A percentile compares a stretch with the other conserved stretches of the same genome.
Evolutionary conservation across 2,888 invertebrate genomes (phyloP).

Genomic region (Ischnus inquisitorius): DNA sequence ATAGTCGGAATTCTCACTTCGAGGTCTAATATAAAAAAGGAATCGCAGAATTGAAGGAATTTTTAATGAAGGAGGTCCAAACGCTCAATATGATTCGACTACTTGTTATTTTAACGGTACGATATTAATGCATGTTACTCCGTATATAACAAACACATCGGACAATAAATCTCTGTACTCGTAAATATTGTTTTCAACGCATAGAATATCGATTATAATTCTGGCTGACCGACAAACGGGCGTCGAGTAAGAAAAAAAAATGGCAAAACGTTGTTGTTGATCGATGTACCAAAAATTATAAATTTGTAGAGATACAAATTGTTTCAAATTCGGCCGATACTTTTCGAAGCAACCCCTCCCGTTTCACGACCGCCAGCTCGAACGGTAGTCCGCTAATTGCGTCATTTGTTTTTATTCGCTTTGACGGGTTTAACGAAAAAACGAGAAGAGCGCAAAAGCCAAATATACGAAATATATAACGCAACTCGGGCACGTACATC

Average conservation of each 20-base stretch:
- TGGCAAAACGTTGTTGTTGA: neutral
- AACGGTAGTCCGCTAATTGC: conserved; percentile 36
- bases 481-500: neutral
- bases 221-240: neutral
- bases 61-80: too few relatives aligned
- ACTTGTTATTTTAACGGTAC: too few relatives aligned
- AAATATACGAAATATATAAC: conserved; percentile 2
- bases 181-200: too few relatives aligned
- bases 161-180: too few relatives aligned
- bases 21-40: too few relatives aligned
- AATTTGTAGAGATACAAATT: neutral
- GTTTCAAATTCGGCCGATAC: neutral
- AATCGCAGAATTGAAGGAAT: too few relatives aligned
- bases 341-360: neutral
- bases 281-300: neutral
- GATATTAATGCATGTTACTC: too few relatives aligned
- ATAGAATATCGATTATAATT: too few relatives aligned
- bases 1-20: too few relatives aligned
- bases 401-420: conserved; percentile 39
- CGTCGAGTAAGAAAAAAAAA: neutral
- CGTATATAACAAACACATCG: too few relatives aligned
- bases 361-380: too few relatives aligned
- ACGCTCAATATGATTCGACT: too few relatives aligned
- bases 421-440: conserved; percentile 31
- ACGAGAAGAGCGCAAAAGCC: neutral